A percentile compares a stretch with the other conserved stretches of the same genome.
phyloP scores from a whole-genome alignment of 2,888 invertebrate species.

The Vesta saturnalis region DNA sequence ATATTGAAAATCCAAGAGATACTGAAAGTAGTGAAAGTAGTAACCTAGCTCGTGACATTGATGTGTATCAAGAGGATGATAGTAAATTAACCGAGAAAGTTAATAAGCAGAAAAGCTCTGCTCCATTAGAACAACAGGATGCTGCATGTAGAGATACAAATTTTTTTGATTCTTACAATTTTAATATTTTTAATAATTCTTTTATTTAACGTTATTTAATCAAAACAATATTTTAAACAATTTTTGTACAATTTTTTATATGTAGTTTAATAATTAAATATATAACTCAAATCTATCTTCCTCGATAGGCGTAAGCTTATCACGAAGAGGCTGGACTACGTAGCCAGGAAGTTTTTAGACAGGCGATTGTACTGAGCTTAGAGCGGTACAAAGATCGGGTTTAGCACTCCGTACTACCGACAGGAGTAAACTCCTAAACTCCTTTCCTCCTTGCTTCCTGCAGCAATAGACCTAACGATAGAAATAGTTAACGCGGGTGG shows the following conservation, averaged over 20 bases:
- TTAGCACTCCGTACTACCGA: too few relatives aligned
- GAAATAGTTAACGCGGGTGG: too few relatives aligned
- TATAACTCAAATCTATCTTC: neutral
- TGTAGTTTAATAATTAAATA: neutral
- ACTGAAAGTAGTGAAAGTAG: slow-evolving; percentile 9
- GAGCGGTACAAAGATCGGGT: too few relatives aligned
- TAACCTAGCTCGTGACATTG: slow-evolving; percentile 4
- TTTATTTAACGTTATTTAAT: slow-evolving; percentile 14
- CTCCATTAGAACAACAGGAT: neutral
- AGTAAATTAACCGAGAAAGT: neutral
- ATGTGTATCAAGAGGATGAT: slow-evolving; percentile 19
- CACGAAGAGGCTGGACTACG: too few relatives aligned
- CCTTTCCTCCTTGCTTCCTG: too few relatives aligned
- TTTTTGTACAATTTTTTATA: too few relatives aligned
- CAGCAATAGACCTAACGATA: too few relatives aligned
- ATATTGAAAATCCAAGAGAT: slow-evolving; percentile 17
- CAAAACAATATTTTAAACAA: neutral
- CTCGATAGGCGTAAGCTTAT: too few relatives aligned
- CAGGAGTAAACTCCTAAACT: too few relatives aligned
- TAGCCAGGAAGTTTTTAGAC: too few relatives aligned
- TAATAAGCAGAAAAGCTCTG: slow-evolving; percentile 9
- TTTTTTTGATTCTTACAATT: slow-evolving; percentile 23
- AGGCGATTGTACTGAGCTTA: too few relatives aligned
- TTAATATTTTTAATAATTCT: slow-evolving; percentile 24
- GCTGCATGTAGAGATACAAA: neutral